Evolutionary conservation across 2,888 invertebrate genomes (phyloP), one percentile per base, ranked within the genome.

Genomic region (Eretmocerus hayati): DNA sequence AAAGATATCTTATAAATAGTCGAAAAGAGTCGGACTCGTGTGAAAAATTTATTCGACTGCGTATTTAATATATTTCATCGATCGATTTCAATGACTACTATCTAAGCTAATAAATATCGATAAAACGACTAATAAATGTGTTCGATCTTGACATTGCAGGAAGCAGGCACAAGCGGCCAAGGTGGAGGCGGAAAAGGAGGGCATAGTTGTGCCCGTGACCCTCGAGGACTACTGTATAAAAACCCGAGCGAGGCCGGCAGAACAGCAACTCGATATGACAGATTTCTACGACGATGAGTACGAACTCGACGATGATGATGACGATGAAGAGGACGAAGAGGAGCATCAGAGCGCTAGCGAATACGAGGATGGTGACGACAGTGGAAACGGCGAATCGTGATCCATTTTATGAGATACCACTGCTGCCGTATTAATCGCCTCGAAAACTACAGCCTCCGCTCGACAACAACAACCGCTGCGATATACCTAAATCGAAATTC

Each of bases 191-290:
- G 93, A 93, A 70, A 87, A 89, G 57, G 99, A 99, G 74, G 94
- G 94, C 58, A 93, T 99, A 56, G 87, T 87, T 46, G 97, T 99
- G 61, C 99, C 97, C 11, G 83, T 90, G 62, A 99, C 99, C 3
- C 77, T 97, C 68, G 97, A 99, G 77, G 99, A 99, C 73, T 97
- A 97, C 75, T 96, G 96, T 75, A 90, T 97, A 67, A 91, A 91
- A 73, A 88, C 91, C 38, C 85, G 87, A 72, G 87, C 90, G 59
- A 90, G 90, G 75, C 86, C 90, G 11, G 81, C 84, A 60, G 87
- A 90, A 63, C 87, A 88, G 58, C 77, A 81, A 72, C 74, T 87
- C 59, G 95, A 95, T 72, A 88, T 92, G 83, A 90, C 91, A 58
- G 96, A 95, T 72, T 94, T 93, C 74, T 94, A 94, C 76, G 92